Evolutionary conservation across 1,140 invertebrate species (phyloP).

Genomic region (Mamestra configurata): DNA sequence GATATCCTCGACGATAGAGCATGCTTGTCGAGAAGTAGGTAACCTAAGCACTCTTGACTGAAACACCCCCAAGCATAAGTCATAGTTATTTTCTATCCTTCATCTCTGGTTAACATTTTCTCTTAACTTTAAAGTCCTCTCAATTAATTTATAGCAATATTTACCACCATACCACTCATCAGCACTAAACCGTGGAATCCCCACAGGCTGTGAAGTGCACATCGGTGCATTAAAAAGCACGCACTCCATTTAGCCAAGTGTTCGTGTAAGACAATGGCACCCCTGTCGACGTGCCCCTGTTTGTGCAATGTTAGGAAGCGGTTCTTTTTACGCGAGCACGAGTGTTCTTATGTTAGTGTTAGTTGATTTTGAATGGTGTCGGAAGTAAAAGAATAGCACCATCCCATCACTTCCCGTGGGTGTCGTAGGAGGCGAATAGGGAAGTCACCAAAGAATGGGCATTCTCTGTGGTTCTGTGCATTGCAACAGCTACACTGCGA

Average conservation of each 20-base stretch:
- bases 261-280: slow-evolving; percentile 52
- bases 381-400: too few relatives aligned
- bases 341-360: too few relatives aligned
- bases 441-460: too few relatives aligned
- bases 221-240: slow-evolving; percentile 59
- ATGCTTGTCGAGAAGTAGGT: too few relatives aligned
- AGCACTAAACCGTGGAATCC: background rate
- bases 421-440: too few relatives aligned
- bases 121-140: background rate
- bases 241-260: slow-evolving; percentile 53
- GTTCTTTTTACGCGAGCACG: slow-evolving; percentile 14
- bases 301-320: background rate
- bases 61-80: too few relatives aligned
- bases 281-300: slow-evolving; percentile 5
- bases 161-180: background rate
- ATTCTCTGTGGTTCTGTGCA: too few relatives aligned
- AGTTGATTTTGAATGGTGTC: too few relatives aligned
- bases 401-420: too few relatives aligned
- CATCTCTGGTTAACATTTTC: background rate
- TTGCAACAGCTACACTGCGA: too few relatives aligned
- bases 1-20: too few relatives aligned
- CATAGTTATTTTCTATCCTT: background rate
- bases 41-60: too few relatives aligned
- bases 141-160: slow-evolving; percentile 17
- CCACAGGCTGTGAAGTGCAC: slow-evolving; percentile 15